These are phyloP conservation scores for Drosophila sordidapex DNA, from an alignment of 2,888 invertebrate species.

Conservation along the genomic window DNA sequence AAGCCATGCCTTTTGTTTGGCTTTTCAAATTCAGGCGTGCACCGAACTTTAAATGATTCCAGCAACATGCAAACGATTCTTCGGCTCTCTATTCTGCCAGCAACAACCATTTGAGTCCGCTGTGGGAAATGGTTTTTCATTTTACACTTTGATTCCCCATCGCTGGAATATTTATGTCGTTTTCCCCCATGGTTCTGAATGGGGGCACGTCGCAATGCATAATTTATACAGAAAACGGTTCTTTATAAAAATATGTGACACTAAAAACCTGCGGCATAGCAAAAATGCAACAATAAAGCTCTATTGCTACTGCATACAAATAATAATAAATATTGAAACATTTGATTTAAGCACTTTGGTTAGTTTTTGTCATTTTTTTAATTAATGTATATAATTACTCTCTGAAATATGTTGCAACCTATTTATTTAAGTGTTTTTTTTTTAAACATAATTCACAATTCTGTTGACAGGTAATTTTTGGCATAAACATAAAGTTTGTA, in stretches of 20 bases:
- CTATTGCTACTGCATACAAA: too few species aligned
- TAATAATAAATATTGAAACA: not conserved
- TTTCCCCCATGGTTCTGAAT: constrained; percentile 16
- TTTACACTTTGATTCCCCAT: constrained; percentile 51
- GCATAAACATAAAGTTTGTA: not conserved
- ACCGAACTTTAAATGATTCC: constrained; percentile 46
- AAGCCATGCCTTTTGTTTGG: constrained; percentile 44
- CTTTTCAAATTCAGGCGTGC: constrained; percentile 46
- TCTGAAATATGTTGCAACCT: not conserved
- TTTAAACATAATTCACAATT: not conserved
- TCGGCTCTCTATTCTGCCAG: constrained; percentile 4
- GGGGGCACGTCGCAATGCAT: constrained; percentile 38
- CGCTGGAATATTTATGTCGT: constrained; percentile 9
- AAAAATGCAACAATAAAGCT: constrained; percentile 2
- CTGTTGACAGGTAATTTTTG: not conserved
- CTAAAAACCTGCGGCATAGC: constrained; percentile 8
- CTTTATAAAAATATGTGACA: constrained; percentile 52
- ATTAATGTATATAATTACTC: not conserved
- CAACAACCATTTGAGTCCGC: constrained; percentile 19
- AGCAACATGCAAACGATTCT: constrained; percentile 46
- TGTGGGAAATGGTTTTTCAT: constrained; percentile 53
- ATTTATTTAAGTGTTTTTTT: not conserved
- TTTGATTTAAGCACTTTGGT: not conserved
- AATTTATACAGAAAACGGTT: constrained; percentile 50
- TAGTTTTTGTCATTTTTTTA: not conserved